Evolutionary conservation across 1,140 invertebrate species (phyloP), one percentile per base, ranked within the genome.

Genomic region (Drosophila albomicans): DNA sequence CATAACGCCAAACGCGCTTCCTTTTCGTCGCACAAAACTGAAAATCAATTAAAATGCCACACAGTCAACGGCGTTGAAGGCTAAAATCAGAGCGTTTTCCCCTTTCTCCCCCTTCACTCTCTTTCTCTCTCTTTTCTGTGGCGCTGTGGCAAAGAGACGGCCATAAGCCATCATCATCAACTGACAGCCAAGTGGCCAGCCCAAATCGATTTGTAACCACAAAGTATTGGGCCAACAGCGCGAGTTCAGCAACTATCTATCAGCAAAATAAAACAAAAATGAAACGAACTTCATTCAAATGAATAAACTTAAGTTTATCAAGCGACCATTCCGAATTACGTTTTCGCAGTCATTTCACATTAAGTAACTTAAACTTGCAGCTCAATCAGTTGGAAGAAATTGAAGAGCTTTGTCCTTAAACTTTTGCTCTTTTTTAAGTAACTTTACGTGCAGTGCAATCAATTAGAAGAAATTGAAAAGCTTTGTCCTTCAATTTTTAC

Each of bases 11-110:
- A 70, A 70, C 51, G 66, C 58, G 20, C 51, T 52, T 64, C 45
- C 66, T 63, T 57, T 63, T 63, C 43, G 32, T 51, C 51, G 58
- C 66, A 71, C 57, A 70, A 78, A 78, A 84, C 59, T 65, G 69
- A 76, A 87, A 87, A 87, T 87, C 84, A 87, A 87, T 87, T 87
- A 74, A 87, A 87, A 82, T 80, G 65, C 51, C 68, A 62, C 61
- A 69, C 80, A 74, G 64, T 54, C 52, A 58, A 68, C 76, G 71
- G 71, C 74, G 70, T 82, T 61, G 68, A 87, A 70, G 59, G 66
- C 78, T 77, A 38, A 87, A 86, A 76, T 82, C 56, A 74, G 57
- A 28, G 13, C 7, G 5, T 3, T 32, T n/a, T n/a, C n/a, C n/a
- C n/a, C n/a, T n/a, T n/a, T n/a, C n/a, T n/a, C n/a, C n/a, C n/a